Evolutionary conservation across 2,113 vertebrate genomes (phyloP).

Genomic region (Chunga burmeisteri): DNA sequence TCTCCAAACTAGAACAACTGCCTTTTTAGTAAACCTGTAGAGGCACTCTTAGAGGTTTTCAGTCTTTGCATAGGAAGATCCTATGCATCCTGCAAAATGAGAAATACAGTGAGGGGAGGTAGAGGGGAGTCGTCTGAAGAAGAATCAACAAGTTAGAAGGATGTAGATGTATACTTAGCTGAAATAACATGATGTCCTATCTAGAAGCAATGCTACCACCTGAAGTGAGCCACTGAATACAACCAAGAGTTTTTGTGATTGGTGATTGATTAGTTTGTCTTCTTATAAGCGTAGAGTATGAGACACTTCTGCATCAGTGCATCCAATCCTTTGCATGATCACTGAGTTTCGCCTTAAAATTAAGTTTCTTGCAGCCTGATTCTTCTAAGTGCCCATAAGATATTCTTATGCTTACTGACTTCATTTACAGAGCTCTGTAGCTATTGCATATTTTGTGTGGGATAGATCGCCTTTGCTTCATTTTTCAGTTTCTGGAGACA

Average conservation of each 20-base stretch:
- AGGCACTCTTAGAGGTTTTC: not conserved
- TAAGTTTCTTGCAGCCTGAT: not conserved
- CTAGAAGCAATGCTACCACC: not conserved
- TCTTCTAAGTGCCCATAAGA: not conserved
- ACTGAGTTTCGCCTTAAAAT: not conserved
- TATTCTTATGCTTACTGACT: not conserved
- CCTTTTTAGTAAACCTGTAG: not conserved
- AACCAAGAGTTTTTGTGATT: not conserved
- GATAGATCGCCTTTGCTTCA: not conserved
- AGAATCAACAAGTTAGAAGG: not conserved
- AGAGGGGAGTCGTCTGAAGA: not conserved
- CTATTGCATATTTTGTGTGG: not conserved
- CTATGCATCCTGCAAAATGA: not conserved
- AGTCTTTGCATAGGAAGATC: not conserved
- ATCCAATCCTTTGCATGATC: not conserved
- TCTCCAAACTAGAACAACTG: not conserved
- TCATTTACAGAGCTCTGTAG: not conserved
- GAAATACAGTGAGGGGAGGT: fast-evolving
- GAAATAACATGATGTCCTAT: not conserved
- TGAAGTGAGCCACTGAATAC: not conserved
- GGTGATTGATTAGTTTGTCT: not conserved
- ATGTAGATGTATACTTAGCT: not conserved
- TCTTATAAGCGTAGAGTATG: not conserved
- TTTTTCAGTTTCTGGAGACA: not conserved
- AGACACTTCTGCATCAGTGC: not conserved